phyloP scores from a whole-genome alignment of 1,140 invertebrate genomes.

The Pachyrhynchus sulphureomaculatus region DNA sequence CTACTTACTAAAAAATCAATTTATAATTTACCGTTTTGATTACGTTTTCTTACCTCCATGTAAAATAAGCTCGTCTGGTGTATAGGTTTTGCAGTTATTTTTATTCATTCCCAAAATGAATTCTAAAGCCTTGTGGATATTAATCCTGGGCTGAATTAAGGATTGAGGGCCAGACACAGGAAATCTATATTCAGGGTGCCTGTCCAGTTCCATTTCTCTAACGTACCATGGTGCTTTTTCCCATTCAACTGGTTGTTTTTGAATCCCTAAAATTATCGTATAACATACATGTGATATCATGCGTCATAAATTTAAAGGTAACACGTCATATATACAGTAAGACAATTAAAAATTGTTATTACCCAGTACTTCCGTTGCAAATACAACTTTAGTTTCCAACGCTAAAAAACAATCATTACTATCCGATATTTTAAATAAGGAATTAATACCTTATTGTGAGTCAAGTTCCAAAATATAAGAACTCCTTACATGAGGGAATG shows the following conservation, averaged over 20 bases:
- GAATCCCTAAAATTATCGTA: conserved; percentile 64
- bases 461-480: too few relatives aligned
- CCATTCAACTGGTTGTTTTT: conserved; percentile 79
- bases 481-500: too few relatives aligned
- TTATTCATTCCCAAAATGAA: conserved; percentile 73
- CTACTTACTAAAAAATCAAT: too few relatives aligned
- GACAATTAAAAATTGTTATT: too few relatives aligned
- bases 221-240: conserved; percentile 66
- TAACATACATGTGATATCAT: conserved; percentile 26
- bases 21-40: too few relatives aligned
- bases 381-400: too few relatives aligned
- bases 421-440: too few relatives aligned
- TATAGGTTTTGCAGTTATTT: conserved; percentile 69
- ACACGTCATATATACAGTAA: too few relatives aligned
- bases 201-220: conserved; percentile 72
- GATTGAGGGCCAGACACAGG: conserved; percentile 65
- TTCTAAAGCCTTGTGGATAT: conserved; percentile 75
- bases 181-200: conserved; percentile 72
- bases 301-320: too few relatives aligned
- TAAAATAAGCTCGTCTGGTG: conserved; percentile 70
- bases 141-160: conserved; percentile 64
- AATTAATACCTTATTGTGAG: too few relatives aligned
- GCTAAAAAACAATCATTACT: too few relatives aligned
- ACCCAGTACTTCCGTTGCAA: too few relatives aligned
- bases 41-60: conserved; percentile 68